Percentiles rank a stretch among this genome's conserved stretches.
These are phyloP conservation scores for Acipenser oxyrinchus DNA, from an alignment of 2,797 vertebrate genomes.

Conservation along the genomic window DNA sequence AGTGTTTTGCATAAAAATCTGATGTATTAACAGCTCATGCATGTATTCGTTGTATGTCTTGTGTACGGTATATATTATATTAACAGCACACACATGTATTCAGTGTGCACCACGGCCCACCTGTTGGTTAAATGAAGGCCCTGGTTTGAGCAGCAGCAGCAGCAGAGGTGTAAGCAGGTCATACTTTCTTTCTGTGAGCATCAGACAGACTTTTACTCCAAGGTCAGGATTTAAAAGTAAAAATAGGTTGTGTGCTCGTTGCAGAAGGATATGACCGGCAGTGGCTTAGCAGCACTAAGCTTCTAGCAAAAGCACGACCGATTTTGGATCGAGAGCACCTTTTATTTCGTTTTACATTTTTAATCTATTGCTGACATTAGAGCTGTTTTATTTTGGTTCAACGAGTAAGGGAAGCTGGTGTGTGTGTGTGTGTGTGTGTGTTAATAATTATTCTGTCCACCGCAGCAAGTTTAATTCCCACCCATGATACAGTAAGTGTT, in stretches of 20 bases:
- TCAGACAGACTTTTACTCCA: conserved; percentile 9
- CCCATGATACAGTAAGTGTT: too few relatives aligned
- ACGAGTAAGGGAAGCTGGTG: conserved; percentile 13
- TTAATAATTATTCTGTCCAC: neutral
- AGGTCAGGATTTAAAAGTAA: conserved; percentile 11
- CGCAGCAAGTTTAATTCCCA: too few relatives aligned
- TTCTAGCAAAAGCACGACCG: neutral
- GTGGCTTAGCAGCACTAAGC: neutral
- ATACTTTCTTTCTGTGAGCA: conserved; percentile 8
- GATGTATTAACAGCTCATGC: too few relatives aligned
- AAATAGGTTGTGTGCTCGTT: neutral
- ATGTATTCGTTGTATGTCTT: too few relatives aligned
- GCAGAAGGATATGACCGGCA: neutral
- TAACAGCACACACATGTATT: too few relatives aligned
- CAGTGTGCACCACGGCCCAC: too few relatives aligned
- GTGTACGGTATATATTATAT: too few relatives aligned
- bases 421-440: neutral
- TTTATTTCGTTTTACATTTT: conserved; percentile 2
- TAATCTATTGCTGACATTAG: neutral
- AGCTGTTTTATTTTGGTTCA: conserved; percentile 11
- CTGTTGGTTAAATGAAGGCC: too few relatives aligned
- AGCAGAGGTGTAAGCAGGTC: conserved; percentile 15
- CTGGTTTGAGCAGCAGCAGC: conserved; percentile 2
- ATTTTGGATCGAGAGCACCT: neutral
- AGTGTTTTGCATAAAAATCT: too few relatives aligned